These are phyloP conservation scores for Iguana delicatissima DNA, from an alignment of 2,797 vertebrate species.

Conservation along the genomic window DNA sequence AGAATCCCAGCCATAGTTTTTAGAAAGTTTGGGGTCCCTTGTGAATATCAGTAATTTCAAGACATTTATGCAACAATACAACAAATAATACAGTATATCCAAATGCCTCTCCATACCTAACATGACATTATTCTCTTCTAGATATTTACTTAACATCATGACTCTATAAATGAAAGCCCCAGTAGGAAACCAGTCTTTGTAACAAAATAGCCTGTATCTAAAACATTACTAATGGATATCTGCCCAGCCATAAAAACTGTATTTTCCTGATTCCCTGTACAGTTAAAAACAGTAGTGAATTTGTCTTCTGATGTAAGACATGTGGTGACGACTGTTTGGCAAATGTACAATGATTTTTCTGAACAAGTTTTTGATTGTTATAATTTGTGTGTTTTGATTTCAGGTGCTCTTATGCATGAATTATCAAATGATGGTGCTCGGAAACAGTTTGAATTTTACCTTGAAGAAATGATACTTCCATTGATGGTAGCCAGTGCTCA, in stretches of 20 bases:
- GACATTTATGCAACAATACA: not conserved
- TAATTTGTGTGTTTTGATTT: constrained; percentile 65
- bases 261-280: not conserved
- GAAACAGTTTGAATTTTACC: too few species aligned
- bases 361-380: constrained; percentile 26
- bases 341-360: constrained; percentile 14
- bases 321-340: not conserved
- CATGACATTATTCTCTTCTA: not conserved
- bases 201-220: not conserved
- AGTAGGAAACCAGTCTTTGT: not conserved
- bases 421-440: too few species aligned
- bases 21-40: not conserved
- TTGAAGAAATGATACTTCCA: too few species aligned
- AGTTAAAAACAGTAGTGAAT: not conserved
- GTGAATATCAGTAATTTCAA: not conserved
- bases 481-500: too few species aligned
- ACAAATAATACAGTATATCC: not conserved
- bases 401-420: constrained; percentile 70
- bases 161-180: not conserved
- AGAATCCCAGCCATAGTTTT: not conserved
- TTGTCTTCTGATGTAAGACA: not conserved
- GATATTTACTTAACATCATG: not conserved
- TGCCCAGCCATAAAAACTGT: not conserved
- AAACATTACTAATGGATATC: not conserved
- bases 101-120: not conserved